Base-by-base conservation (phyloP, 2,797 vertebrate genomes). In the Chelonia mydas region DNA sequence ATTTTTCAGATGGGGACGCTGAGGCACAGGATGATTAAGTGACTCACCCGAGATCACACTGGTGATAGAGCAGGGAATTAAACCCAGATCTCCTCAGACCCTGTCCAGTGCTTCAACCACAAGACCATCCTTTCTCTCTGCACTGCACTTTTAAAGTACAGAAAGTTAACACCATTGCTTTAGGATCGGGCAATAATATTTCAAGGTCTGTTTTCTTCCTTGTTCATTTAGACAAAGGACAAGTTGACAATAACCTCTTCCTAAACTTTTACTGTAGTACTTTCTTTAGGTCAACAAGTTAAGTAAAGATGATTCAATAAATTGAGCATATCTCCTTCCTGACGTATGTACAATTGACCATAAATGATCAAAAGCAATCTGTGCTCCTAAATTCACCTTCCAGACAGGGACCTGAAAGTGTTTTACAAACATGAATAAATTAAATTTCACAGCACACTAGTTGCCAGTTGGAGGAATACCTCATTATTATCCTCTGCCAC, bases 101-200 rank as follows among this genome's bases (percentile, higher is more conserved):
- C 1, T 0, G 10, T 47, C 59, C 78, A 81, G 13, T 3, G 6
- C 10, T 80, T 28, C 57, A 77, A 28, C 81, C 80, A 82, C 84
- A 94, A 91, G 85, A 94, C 74, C 27, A 78, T 91, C 47, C 54
- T 91, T 94, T 84, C 59, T 95, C 59, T 27, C 47, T 3, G 10
- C 5, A n/a, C 2, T 16, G 37, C 2, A 3, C 59, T 88, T 84
- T 8, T 47, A 2, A 16, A 3, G 59, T 86, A 87, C 90, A 78
- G 65, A 90, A 85, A 90, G 84, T 1, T 33, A 82, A 13, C 85
- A 86, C 23, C 87, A 4, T 11, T 10, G 86, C 50, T 87, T 59
- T 81, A 61, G 28, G 53, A 89, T 77, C 53, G 21, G 72, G 85
- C 72, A 13, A 6, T 5, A 11, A 6, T 7, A 80, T 33, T 31